Base-by-base conservation (phyloP, 2,888 invertebrate species). In the Eristalinus sepulchralis region DNA sequence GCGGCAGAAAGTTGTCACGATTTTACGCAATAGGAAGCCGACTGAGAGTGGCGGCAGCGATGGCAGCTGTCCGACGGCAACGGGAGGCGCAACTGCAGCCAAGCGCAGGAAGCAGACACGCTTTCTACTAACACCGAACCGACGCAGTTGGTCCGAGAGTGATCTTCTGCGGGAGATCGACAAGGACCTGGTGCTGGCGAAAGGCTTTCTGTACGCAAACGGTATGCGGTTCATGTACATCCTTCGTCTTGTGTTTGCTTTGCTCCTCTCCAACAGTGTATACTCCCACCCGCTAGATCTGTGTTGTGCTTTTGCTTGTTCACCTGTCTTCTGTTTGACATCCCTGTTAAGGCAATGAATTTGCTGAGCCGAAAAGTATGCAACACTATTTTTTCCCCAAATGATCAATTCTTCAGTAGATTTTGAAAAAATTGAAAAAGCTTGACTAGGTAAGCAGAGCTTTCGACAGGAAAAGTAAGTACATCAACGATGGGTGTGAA, bases 161-260 rank as follows among this genome's bases (percentile, higher is more conserved):
- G 93, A 93, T 91, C 93, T 95, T 88, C 94, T 95, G 91, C 94
- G 94, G 92, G 95, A 95, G 93, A 95, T 95, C 91, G 95, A 95
- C 93, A 93, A 93, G 88, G 94, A 94, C 83, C 89, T 92, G 88
- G 90, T 91, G 89, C 90, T 94, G 90, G 94, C 94, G 89, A 94
- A 93, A 91, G 95, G 95, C 90, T 95, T 95, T 93, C 94, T 95
- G 90, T 93, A 94, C 91, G 93, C 91, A 89, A 91, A 91, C 90
- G 92, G 92, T 93, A 89, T 84, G 88, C 73, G 82, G 82, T 59
- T 77, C 83, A 77, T 75, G 20, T 75, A 60, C 36, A 60, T 2
- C 27, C 2, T 80, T 88, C 89, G 88, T 6, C 27, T 33, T 22
- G 31, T 73, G 34, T 64, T n/a, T 22, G 67, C 36, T 62, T 78